These are phyloP conservation scores for Trissolcus japonicus DNA, from an alignment of 2,888 invertebrate species.

Conservation along the genomic window DNA sequence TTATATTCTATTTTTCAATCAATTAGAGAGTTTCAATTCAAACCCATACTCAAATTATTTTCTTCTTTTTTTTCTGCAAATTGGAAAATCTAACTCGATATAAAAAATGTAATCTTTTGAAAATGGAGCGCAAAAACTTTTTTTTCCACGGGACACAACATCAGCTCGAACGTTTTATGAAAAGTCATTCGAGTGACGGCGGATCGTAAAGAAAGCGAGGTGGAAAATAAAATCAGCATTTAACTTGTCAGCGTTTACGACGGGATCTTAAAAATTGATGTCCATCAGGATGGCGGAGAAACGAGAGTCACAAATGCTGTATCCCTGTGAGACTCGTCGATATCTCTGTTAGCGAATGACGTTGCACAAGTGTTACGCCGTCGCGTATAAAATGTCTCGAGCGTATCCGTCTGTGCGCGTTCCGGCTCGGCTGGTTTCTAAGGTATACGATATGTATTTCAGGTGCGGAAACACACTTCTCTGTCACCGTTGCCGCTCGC, in stretches of 20 bases:
- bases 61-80: no score
- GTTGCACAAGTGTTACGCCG: slow-evolving; percentile 9
- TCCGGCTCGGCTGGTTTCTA: slow-evolving; percentile 53
- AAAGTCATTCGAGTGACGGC: neutral
- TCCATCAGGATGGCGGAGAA: neutral
- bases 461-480: slow-evolving; percentile 16
- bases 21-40: no score
- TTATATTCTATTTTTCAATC: no score
- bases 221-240: slow-evolving; percentile 1
- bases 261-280: slow-evolving; percentile 7
- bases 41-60: no score
- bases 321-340: slow-evolving; percentile 13
- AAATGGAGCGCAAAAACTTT: neutral
- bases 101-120: neutral
- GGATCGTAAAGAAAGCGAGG: slow-evolving; percentile 2
- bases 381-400: slow-evolving; percentile 21
- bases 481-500: neutral
- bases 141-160: neutral
- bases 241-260: neutral
- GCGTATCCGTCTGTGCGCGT: slow-evolving; percentile 53
- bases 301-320: neutral
- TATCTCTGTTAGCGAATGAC: slow-evolving; percentile 9
- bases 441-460: slow-evolving; percentile 30
- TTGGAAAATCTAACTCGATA: neutral
- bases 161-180: neutral